Evolutionary conservation across 1,140 invertebrate species (phyloP).

Genomic region (Ylistrum balloti): DNA sequence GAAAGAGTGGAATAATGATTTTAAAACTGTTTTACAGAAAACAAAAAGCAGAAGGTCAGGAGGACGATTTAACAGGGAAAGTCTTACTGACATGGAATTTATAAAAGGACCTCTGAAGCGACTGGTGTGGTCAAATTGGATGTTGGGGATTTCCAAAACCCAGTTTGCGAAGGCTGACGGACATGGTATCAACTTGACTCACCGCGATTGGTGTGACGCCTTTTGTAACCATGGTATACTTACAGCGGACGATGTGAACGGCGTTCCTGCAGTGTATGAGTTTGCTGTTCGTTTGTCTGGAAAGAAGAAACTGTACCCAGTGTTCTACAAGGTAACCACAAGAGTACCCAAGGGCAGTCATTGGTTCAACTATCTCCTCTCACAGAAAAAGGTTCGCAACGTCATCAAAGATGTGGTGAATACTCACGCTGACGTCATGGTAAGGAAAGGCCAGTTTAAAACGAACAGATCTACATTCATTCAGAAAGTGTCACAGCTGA

Average conservation of each 20-base stretch:
- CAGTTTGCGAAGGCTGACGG: not conserved
- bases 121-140: slow-evolving; percentile 63
- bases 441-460: not conserved
- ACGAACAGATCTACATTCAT: not conserved
- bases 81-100: slow-evolving; percentile 39
- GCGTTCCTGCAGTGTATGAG: slow-evolving; percentile 59
- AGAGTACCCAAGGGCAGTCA: slow-evolving; percentile 15
- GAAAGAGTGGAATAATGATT: not conserved
- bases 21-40: not conserved
- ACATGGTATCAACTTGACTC: not conserved
- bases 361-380: slow-evolving; percentile 46
- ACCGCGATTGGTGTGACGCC: slow-evolving; percentile 43
- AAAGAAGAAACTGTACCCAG: slow-evolving; percentile 51
- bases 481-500: not conserved
- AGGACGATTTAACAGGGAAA: slow-evolving; percentile 8
- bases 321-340: slow-evolving; percentile 29
- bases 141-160: not conserved
- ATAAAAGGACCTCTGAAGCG: slow-evolving; percentile 58
- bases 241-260: not conserved
- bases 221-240: slow-evolving; percentile 52
- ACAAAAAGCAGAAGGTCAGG: not conserved
- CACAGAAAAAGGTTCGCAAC: slow-evolving; percentile 40
- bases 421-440: not conserved
- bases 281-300: slow-evolving; percentile 54
- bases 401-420: not conserved